Percentiles rank a stretch among this genome's conserved stretches.
Evolutionary conservation across 2,797 vertebrate genomes (phyloP).

Genomic region (Sebastolobus altivelis): DNA sequence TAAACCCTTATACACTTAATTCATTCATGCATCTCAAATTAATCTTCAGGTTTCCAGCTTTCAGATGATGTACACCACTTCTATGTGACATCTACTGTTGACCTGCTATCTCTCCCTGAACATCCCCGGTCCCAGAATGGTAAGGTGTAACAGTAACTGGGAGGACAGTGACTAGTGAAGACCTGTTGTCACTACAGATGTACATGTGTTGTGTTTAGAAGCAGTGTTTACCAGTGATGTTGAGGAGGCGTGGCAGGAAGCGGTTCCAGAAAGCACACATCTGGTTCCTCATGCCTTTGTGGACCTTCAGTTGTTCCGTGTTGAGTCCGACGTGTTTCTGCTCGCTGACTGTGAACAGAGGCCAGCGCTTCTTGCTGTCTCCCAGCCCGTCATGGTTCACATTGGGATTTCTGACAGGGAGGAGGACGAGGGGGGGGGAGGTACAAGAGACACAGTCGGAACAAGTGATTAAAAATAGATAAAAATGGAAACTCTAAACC

Average conservation of each 20-base stretch:
- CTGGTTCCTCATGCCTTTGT: slow-evolving; percentile 89
- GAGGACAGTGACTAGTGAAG: not conserved
- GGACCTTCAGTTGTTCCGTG: slow-evolving; percentile 85
- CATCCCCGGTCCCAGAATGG: no score
- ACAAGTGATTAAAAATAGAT: no score
- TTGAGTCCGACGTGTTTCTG: slow-evolving; percentile 90
- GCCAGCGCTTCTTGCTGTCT: slow-evolving; percentile 86
- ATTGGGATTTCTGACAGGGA: slow-evolving; percentile 87
- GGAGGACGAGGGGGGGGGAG: not conserved
- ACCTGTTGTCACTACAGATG: not conserved
- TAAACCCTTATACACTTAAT: no score
- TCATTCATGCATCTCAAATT: no score
- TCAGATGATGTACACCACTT: no score
- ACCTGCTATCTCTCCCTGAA: no score
- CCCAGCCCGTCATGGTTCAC: slow-evolving; percentile 78
- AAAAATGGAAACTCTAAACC: no score
- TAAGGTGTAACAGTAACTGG: not conserved
- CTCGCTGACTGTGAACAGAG: slow-evolving; percentile 84
- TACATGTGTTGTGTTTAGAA: not conserved
- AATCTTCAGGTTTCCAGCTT: no score
- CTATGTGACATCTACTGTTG: no score
- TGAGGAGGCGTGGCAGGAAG: slow-evolving; percentile 93
- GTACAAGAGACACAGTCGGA: not conserved
- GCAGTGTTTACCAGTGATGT: slow-evolving; percentile 88
- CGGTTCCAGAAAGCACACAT: slow-evolving; percentile 94